Conservation (phyloP, 2,888 invertebrate genomes). For the Rhagonycha lutea region DNA sequence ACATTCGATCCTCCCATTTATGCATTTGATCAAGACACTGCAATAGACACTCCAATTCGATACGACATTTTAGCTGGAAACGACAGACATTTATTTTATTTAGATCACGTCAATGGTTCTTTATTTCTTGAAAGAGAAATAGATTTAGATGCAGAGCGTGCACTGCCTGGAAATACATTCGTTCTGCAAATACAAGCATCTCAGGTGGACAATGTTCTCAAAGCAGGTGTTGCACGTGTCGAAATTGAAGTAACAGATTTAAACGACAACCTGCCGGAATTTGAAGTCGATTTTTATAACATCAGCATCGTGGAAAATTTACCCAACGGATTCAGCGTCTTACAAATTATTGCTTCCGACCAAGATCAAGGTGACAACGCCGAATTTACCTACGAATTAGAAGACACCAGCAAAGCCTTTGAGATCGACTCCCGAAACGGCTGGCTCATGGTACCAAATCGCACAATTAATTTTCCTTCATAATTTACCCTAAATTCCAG, state of each 20-base stretch:
- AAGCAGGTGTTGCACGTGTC: conserved; percentile 73
- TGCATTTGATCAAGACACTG: conserved; percentile 79
- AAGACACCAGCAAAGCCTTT: conserved; percentile 77
- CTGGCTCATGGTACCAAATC: conserved; percentile 74
- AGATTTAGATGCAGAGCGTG: conserved; percentile 75
- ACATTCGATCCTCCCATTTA: conserved; percentile 72
- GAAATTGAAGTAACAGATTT: conserved; percentile 77
- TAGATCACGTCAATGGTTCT: conserved; percentile 75
- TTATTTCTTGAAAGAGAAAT: conserved; percentile 80
- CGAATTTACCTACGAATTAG: conserved; percentile 79
- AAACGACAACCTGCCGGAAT: conserved; percentile 85
- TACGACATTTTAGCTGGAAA: conserved; percentile 84
- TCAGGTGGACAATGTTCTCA: conserved; percentile 77
- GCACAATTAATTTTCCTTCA: neutral
- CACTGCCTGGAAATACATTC: conserved; percentile 77
- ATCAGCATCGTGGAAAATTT: conserved; percentile 91
- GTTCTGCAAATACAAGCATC: conserved; percentile 78
- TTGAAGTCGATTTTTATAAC: conserved; percentile 87
- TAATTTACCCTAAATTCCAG: conserved; percentile 33
- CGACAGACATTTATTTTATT: conserved; percentile 74
- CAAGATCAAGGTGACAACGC: conserved; percentile 85
- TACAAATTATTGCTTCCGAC: conserved; percentile 75
- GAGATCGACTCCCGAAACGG: conserved; percentile 78
- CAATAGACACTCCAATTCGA: conserved; percentile 72
- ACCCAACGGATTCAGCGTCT: conserved; percentile 77